A percentile compares a stretch with the other conserved stretches of the same genome.
Evolutionary conservation across 2,797 vertebrate genomes (phyloP).

Genomic region (Chelmon rostratus): DNA sequence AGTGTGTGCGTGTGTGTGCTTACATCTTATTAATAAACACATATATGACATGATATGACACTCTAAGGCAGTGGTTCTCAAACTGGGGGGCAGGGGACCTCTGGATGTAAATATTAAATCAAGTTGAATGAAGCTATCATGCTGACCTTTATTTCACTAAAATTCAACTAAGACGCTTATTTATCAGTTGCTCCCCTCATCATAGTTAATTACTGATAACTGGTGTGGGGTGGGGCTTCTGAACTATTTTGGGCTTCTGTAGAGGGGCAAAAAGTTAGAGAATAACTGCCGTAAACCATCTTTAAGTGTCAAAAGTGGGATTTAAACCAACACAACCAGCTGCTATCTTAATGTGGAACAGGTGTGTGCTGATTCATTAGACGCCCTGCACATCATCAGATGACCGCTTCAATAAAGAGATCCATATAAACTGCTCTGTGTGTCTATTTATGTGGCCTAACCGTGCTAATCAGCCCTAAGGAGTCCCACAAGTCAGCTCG

Average conservation of each 20-base stretch:
- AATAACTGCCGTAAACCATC: neutral
- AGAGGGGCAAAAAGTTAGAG: neutral
- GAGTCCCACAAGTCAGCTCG: slow-evolving; percentile 37
- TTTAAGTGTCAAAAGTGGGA: neutral
- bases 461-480: neutral
- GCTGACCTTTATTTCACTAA: no score
- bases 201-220: neutral
- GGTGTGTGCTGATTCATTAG: neutral
- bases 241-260: no score
- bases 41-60: neutral
- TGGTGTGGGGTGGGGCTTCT: neutral
- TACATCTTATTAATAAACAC: neutral
- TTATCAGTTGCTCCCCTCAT: neutral
- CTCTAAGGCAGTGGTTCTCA: neutral
- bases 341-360: neutral
- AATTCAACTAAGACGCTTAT: no score
- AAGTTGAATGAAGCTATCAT: no score
- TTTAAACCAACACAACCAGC: neutral
- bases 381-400: neutral
- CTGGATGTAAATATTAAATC: no score
- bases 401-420: neutral
- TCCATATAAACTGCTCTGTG: neutral
- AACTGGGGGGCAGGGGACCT: neutral
- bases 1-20: neutral
- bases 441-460: neutral